Evolutionary conservation across 2,888 invertebrate species (phyloP), one percentile per base, ranked within the genome.

Genomic region (Homarus gammarus): DNA sequence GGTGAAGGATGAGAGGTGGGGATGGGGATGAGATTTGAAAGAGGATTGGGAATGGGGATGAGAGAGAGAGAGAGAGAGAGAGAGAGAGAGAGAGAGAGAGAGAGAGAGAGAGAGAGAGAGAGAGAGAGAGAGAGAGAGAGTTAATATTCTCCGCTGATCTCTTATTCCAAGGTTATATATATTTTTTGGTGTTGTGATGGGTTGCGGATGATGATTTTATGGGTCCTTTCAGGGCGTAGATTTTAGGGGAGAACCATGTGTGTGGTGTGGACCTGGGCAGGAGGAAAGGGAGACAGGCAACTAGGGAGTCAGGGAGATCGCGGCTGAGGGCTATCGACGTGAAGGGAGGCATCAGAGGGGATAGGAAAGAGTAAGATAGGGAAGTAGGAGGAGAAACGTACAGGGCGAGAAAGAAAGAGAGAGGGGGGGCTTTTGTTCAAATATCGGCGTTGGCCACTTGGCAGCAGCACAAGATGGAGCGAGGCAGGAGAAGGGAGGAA

Each of bases 401-500:
- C n/a, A 38, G 27, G 49, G 15, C 49, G 38, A 33, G 56, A 38
- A 70, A 56, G 15, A 73, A 33, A 44, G n/a, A 18, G 22, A 70
- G 44, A 44, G 18, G 31, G 12, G 31, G 72, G 51, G 27, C 44
- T 64, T 64, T 82, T 82, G 64, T 38, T 82, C 82, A 33, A 82
- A 82, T 82, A 82, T 70, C 70, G 81, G 61, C 36, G 33, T 51
- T 36, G 82, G 68, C 44, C 73, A 84, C 61, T 56, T 56, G 75
- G 61, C 73, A 61, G 38, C 73, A 27, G 61, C 36, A 44, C 82
- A 84, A 84, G 84, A 77, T 38, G 75, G 49, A 70, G 82, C 33
- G 68, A 82, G 82, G 38, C 12, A 61, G 31, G 61, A 64, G 61
- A 40, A 56, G n/a, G 40, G 22, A 64, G 33, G 82, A 70, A 44